Evolutionary conservation across 1,140 invertebrate species (phyloP), one percentile per base, ranked within the genome.

Genomic region (Leptinotarsa undecemlineata): DNA sequence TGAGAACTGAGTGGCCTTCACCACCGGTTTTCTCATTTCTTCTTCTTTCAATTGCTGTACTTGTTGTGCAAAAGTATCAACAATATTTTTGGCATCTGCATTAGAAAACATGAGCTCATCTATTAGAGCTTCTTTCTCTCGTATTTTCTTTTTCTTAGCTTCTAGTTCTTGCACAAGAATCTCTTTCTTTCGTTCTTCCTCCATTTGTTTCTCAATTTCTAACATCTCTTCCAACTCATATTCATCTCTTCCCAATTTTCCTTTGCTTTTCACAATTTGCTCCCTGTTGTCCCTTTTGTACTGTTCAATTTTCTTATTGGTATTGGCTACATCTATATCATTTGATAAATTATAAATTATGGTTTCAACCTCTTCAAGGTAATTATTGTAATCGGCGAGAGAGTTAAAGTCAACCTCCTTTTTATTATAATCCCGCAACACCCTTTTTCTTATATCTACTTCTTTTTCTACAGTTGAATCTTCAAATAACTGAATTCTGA

Each of bases 391-490:
- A 77, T 96, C 96, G 68, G 90, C 85, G 48, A 96, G 83, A 4
- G 90, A 88, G 6, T 84, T 81, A 86, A 98, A 98, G 84, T 98
- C 96, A 78, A 96, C 94, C 84, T 96, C 94, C 81, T 92, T 95
- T 81, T 97, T 96, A 80, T 96, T 97, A 80, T 93, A 98, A 85
- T 97, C 96, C 82, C 93, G 92, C 1, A 98, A 84, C 33, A 99
- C 90, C 81, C 92, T 90, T 84, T 94, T 95, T 20, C 98, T 87
- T 79, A 99, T 98, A 81, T 99, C 97, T 11, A 99, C 92, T 89
- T 99, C 98, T 84, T 99, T 98, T 86, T 99, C 98, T 2, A 99
- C 94, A 86, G 90, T 90, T 2, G 97, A 86, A 89, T 99, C 97
- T 88, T 99, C 98, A 84, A 99, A 99, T 5, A 98, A 86, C 82